Evolutionary conservation across 2,888 invertebrate species (phyloP), one percentile per base, ranked within the genome.

Genomic region (Drosophila neotestacea): DNA sequence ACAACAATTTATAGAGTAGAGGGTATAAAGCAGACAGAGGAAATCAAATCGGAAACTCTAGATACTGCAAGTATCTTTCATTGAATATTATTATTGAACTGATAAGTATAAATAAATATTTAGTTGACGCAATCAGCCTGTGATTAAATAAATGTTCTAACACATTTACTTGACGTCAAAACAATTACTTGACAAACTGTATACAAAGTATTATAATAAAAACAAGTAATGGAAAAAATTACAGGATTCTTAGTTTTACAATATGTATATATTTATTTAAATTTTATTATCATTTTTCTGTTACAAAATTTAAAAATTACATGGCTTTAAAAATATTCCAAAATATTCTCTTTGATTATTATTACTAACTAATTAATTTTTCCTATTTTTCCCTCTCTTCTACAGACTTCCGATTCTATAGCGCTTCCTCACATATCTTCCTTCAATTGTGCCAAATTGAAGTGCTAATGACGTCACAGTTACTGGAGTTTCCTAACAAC

Each of bases 391-490:
- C 5, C 9, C 13, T 7, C 5, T 36, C 6, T 13, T 38, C 6
- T 1, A 5, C 56, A 56, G 56, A 56, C 56, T 56, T 56, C 56
- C 56, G 34, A 13, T 56, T 36, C 46, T 28, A 38, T 13, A 36
- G 56, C 27, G 56, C 56, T 56, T 56, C 56, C 56, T 1, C 27
- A 9, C n/a, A 44, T 42, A 52, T 44, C 50, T 60, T 41, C 51
- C 41, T 34, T 51, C 41, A 42, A 44, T 22, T 41, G 60, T 60
- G 60, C 56, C 56, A 56, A 55, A 55, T 44, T 55, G 34, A 55
- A 55, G 42, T 34, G 55, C 39, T 16, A 27, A 52, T 22, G 11
- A 46, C 52, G 32, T 41, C 52, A 22, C 28, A 41, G 11, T 36
- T 32, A 44, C 46, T 47, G n/a, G 27, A 51, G 44, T 72, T 58